Base-by-base conservation (phyloP, 2,888 invertebrate species). In the Lochmaea capreae region DNA sequence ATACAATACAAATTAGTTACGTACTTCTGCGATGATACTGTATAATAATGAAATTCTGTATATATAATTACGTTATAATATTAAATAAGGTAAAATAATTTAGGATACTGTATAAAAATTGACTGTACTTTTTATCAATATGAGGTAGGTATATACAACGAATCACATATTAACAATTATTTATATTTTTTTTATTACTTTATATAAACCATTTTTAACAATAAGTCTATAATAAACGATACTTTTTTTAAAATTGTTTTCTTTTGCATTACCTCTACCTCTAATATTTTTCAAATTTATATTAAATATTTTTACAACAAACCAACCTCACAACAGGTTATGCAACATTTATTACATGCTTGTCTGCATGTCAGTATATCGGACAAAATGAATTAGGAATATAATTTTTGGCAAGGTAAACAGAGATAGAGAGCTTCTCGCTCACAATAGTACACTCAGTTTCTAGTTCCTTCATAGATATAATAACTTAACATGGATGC, bases 131-230 rank as follows among this genome's bases (percentile, higher is more conserved):
- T 62, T 52, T n/a, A 49, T 68, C 52, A 18, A 59, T 58, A 11
- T 68, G 61, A 62, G 16, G 68, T 68, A 71, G 71, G 71, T 71
- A 65, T 57, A 46, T 58, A 71, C 71, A 71, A 71, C 71, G 71
- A 71, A 71, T 65, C 46, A 71, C 14, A 52, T 33, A 65, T 43
- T 57, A 70, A 63, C 63, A 71, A 71, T 58, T 71, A 71, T 71
- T 71, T 71, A 71, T 71, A 71, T 71, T 71, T 62, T 71, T 71
- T 71, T 71, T 58, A 65, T 65, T 10, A 58, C 58, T 71, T 58
- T 65, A 65, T 65, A 65, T 70, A 71, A 58, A 58, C 43, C 65
- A 71, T 71, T 65, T 65, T 65, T 71, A 71, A 71, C 65, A 58
- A 39, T 63, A 59, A 59, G 33, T 6, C 12, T n/a, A 59, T 59